phyloP scores from a whole-genome alignment of 1,140 invertebrate genomes.

The Drosophila sturtevanti region DNA sequence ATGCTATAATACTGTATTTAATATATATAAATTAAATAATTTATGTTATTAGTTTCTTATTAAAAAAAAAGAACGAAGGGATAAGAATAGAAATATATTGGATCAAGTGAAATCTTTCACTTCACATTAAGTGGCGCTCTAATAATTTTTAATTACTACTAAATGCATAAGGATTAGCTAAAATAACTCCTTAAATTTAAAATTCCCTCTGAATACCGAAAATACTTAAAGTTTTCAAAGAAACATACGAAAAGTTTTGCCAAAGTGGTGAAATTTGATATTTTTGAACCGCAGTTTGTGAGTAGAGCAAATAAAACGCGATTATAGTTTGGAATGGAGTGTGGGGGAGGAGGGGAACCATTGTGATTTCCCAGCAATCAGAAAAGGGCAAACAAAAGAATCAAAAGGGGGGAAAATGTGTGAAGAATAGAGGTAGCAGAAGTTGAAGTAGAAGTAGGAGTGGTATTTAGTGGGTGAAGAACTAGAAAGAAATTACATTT shows the following conservation, averaged over 20 bases:
- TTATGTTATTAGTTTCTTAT: too few relatives aligned
- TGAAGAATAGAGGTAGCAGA: not conserved
- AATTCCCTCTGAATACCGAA: too few relatives aligned
- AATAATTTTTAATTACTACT: too few relatives aligned
- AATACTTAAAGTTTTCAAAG: too few relatives aligned
- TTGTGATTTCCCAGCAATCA: constrained; percentile 41
- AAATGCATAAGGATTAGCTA: too few relatives aligned
- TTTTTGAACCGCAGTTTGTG: not conserved
- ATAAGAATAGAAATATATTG: too few relatives aligned
- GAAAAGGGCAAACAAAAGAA: not conserved
- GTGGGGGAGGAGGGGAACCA: not conserved
- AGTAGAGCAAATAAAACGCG: not conserved
- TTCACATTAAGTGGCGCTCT: too few relatives aligned
- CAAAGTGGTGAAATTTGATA: constrained; percentile 44
- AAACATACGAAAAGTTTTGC: constrained; percentile 3
- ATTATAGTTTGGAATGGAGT: not conserved
- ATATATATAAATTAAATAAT: too few relatives aligned
- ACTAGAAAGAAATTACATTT: constrained; percentile 43
- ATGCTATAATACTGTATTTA: too few relatives aligned
- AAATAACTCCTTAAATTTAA: too few relatives aligned
- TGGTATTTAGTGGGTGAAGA: not conserved
- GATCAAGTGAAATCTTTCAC: too few relatives aligned
- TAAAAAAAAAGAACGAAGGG: too few relatives aligned
- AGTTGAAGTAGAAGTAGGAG: not conserved
- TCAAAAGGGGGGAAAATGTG: not conserved